Evolutionary conservation across 2,797 vertebrate genomes (phyloP).

Genomic region (Alfaro cultratus): DNA sequence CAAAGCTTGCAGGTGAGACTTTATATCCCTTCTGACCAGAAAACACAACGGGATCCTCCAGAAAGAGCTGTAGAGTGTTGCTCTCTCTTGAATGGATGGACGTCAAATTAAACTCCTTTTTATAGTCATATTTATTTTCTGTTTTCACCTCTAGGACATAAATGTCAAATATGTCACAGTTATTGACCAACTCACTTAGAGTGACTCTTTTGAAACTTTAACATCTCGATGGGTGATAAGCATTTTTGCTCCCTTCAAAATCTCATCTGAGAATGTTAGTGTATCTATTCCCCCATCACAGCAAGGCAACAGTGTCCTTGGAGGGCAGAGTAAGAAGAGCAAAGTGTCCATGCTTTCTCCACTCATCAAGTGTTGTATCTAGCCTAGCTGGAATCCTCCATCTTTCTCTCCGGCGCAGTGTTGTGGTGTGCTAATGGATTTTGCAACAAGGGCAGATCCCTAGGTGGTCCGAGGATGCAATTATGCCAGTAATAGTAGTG

Average conservation of each 20-base stretch:
- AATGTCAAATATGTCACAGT: neutral
- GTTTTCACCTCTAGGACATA: neutral
- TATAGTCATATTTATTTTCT: neutral
- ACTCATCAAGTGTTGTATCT: constrained; percentile 59
- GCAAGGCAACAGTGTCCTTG: constrained; percentile 36
- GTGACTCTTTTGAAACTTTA: neutral
- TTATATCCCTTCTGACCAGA: neutral
- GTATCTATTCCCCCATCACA: constrained; percentile 14
- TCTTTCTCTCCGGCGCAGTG: constrained; percentile 49
- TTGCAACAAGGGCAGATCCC: constrained; percentile 68
- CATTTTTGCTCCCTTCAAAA: neutral
- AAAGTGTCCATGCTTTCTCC: constrained; percentile 63
- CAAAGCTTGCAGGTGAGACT: neutral
- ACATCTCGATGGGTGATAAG: too few species aligned
- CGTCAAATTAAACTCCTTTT: neutral
- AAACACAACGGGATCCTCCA: neutral
- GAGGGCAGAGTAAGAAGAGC: constrained; percentile 35
- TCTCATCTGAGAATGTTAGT: constrained; percentile 13
- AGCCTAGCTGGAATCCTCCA: constrained; percentile 54
- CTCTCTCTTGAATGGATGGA: neutral
- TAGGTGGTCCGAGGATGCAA: constrained; percentile 71
- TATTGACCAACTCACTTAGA: neutral
- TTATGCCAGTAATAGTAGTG: constrained; percentile 67
- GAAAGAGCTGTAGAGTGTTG: neutral
- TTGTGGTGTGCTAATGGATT: constrained; percentile 73